These are phyloP conservation scores for Uloborus plumipes DNA, from an alignment of 2,888 invertebrate genomes.

Conservation along the genomic window DNA sequence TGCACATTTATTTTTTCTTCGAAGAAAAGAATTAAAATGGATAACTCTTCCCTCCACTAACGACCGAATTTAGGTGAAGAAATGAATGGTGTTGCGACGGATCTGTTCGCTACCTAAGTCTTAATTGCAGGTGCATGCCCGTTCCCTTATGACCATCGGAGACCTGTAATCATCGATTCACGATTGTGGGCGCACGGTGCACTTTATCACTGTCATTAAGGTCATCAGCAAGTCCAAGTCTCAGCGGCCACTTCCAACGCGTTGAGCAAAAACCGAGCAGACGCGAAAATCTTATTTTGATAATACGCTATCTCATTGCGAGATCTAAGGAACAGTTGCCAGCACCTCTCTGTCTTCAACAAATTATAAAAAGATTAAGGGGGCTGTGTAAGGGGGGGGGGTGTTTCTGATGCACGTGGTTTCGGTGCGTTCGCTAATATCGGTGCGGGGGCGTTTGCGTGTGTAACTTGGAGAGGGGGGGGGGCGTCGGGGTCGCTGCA, in stretches of 20 bases:
- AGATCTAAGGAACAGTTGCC: background rate
- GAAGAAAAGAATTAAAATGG: too few species aligned
- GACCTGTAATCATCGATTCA: too few species aligned
- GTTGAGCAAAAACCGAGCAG: background rate
- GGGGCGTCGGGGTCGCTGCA: slow-evolving; percentile 2
- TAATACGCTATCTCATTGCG: slow-evolving; percentile 4
- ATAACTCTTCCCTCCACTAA: too few species aligned
- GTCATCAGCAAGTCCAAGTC: slow-evolving; percentile 1
- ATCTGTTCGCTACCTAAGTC: too few species aligned
- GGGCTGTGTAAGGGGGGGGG: background rate
- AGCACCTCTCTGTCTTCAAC: background rate
- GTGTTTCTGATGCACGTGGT: background rate
- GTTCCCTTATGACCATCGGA: too few species aligned
- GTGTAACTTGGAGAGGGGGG: background rate
- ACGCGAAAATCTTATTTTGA: slow-evolving; percentile 5
- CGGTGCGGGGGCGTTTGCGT: slow-evolving; percentile 1
- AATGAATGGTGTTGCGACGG: too few species aligned
- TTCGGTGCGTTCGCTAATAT: background rate
- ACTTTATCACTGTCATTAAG: slow-evolving; percentile 6
- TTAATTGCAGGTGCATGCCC: too few species aligned
- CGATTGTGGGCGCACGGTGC: background rate
- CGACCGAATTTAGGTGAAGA: too few species aligned
- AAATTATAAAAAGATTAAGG: background rate
- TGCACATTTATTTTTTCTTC: too few species aligned
- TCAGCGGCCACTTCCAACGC: background rate